A percentile compares a stretch with the other conserved stretches of the same genome.
phyloP scores from a whole-genome alignment of 2,888 invertebrate species.

The Lampropteryx suffumata region DNA sequence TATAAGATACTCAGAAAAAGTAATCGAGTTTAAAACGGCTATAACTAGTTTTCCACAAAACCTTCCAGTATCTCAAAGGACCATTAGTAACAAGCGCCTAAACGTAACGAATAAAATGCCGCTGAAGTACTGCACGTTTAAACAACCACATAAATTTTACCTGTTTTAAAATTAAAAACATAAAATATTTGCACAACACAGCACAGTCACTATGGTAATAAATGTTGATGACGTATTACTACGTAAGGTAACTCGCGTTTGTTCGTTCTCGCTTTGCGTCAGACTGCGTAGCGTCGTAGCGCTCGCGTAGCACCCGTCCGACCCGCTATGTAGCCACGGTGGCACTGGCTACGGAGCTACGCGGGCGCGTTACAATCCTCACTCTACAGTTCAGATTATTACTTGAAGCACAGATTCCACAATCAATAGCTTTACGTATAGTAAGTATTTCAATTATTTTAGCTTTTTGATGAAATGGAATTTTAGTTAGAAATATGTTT shows the following conservation, averaged over 20 bases:
- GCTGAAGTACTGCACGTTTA: constrained; percentile 46
- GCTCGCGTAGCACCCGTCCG: constrained; percentile 47
- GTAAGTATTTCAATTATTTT: constrained; percentile 21
- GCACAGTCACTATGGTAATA: constrained; percentile 49
- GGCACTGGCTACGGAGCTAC: constrained; percentile 75
- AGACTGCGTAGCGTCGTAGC: constrained; percentile 41
- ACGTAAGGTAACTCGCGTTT: constrained; percentile 35
- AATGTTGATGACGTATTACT: constrained; percentile 16
- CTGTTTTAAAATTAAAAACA: constrained; percentile 41
- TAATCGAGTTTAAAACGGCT: constrained; percentile 38
- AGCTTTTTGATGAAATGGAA: too few species aligned
- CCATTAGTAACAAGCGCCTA: constrained; percentile 64
- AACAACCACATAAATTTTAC: constrained; percentile 54
- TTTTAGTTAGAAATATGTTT: too few species aligned
- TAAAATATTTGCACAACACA: constrained; percentile 45
- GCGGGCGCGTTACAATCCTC: constrained; percentile 65
- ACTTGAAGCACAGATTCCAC: constrained; percentile 72
- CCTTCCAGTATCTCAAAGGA: constrained; percentile 69
- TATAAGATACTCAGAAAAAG: too few species aligned
- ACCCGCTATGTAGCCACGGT: constrained; percentile 65
- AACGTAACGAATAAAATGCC: constrained; percentile 61
- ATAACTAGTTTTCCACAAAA: constrained; percentile 44
- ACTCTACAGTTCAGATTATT: constrained; percentile 68
- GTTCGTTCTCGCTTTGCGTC: constrained; percentile 27
- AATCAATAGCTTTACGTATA: constrained; percentile 68